Conservation (phyloP, 2,113 vertebrate genomes). For the Rhinogobius similis region DNA sequence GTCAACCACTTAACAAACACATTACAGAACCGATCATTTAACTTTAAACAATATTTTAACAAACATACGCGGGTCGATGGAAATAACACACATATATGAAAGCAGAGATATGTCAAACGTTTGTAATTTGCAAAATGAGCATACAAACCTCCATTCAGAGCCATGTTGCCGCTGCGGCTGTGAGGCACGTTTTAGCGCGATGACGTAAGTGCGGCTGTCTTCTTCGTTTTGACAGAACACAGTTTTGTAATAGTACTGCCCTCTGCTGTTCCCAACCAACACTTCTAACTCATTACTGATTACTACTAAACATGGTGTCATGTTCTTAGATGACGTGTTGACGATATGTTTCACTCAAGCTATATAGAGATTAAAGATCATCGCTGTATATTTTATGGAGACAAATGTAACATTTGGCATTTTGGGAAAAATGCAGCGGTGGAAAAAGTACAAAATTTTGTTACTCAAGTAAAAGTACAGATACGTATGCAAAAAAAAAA, state of each 20-base stretch:
- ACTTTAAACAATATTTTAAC: accelerated
- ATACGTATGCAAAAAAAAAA: no score
- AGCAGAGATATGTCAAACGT: background rate
- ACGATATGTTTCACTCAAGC: no score
- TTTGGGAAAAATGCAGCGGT: no score
- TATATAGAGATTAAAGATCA: no score
- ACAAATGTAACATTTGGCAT: no score
- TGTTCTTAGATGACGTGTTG: no score
- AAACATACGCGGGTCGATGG: accelerated
- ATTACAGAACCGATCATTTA: background rate
- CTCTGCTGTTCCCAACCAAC: background rate
- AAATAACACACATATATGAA: accelerated
- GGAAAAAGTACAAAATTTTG: no score
- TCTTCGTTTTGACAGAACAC: slow-evolving; percentile 1
- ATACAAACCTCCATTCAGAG: slow-evolving; percentile 73
- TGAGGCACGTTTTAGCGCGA: slow-evolving; percentile 55
- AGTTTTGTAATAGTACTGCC: background rate
- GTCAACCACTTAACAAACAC: background rate
- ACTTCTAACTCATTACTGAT: no score
- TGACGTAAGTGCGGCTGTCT: slow-evolving; percentile 32
- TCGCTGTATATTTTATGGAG: no score
- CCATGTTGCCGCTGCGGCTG: slow-evolving; percentile 62
- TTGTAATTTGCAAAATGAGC: slow-evolving; percentile 20
- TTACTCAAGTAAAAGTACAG: no score
- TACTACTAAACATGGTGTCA: no score